Conservation (phyloP, 2,888 invertebrate species). For the Tetrapedia diversipes region DNA sequence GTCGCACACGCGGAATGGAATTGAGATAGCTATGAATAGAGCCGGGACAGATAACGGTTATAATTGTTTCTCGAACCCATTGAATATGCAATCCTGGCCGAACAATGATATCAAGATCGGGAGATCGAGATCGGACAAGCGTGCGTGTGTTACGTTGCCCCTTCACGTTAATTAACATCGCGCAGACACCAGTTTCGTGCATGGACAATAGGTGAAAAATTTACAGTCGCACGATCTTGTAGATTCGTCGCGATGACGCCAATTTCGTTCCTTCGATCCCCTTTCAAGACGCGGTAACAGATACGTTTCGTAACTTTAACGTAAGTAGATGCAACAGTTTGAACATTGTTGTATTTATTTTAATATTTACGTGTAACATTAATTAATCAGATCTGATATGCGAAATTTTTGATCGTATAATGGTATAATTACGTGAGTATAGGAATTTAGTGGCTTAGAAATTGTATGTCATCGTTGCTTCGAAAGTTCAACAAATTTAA, state of each 20-base stretch:
- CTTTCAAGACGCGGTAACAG: background rate
- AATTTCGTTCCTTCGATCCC: slow-evolving; percentile 4
- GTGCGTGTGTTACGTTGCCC: slow-evolving; percentile 14
- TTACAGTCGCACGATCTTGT: slow-evolving; percentile 24
- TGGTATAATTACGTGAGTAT: no score
- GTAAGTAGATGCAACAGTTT: no score
- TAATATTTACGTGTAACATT: no score
- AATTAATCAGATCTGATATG: no score
- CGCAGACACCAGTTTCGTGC: slow-evolving; percentile 29
- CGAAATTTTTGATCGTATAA: no score
- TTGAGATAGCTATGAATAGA: slow-evolving; percentile 38
- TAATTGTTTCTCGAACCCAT: slow-evolving; percentile 47
- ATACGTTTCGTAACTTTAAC: background rate
- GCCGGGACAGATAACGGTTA: slow-evolving; percentile 40
- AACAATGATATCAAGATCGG: slow-evolving; percentile 55
- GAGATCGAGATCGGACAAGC: slow-evolving; percentile 30
- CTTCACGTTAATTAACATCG: slow-evolving; percentile 50
- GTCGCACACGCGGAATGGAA: slow-evolving; percentile 29
- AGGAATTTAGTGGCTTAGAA: no score
- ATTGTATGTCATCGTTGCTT: no score
- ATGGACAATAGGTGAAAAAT: slow-evolving; percentile 41
- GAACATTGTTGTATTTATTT: no score
- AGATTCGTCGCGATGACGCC: slow-evolving; percentile 18
- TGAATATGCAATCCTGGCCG: slow-evolving; percentile 35
- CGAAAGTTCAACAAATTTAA: no score